Percentiles rank a stretch among this genome's conserved stretches.
These are phyloP conservation scores for Megatriorchis doriae DNA, from an alignment of 2,113 vertebrate genomes.

Conservation along the genomic window DNA sequence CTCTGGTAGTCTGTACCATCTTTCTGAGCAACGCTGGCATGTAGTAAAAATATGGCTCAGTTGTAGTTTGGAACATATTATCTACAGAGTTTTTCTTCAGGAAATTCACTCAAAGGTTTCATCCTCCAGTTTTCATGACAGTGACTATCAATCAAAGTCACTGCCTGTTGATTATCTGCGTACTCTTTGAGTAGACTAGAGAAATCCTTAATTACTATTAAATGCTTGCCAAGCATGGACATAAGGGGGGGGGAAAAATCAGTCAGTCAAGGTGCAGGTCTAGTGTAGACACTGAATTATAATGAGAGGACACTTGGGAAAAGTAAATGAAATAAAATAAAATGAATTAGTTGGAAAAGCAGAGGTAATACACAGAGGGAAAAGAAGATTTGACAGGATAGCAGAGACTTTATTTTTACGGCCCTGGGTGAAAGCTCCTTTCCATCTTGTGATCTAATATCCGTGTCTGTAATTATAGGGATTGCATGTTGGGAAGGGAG, in stretches of 20 bases:
- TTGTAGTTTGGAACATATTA: slow-evolving; percentile 19
- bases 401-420: neutral
- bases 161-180: slow-evolving; percentile 59
- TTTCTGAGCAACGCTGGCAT: slow-evolving; percentile 38
- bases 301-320: slow-evolving; percentile 29
- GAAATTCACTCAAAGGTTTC: slow-evolving; percentile 47
- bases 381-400: neutral
- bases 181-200: slow-evolving; percentile 49
- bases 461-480: neutral
- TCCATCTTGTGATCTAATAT: neutral
- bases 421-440: neutral
- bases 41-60: slow-evolving; percentile 47
- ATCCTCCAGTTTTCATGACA: slow-evolving; percentile 51
- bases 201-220: slow-evolving; percentile 69
- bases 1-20: neutral
- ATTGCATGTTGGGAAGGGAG: neutral
- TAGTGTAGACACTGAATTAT: slow-evolving; percentile 42
- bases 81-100: slow-evolving; percentile 39
- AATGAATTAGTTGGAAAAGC: neutral
- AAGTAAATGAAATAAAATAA: slow-evolving; percentile 32
- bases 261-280: slow-evolving; percentile 35
- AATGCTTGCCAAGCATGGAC: slow-evolving; percentile 55
- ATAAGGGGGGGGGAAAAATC: neutral
- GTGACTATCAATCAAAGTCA: slow-evolving; percentile 68
- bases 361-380: neutral